Evolutionary conservation across 2,113 vertebrate genomes (phyloP).

Genomic region (Vanacampus margaritifer): DNA sequence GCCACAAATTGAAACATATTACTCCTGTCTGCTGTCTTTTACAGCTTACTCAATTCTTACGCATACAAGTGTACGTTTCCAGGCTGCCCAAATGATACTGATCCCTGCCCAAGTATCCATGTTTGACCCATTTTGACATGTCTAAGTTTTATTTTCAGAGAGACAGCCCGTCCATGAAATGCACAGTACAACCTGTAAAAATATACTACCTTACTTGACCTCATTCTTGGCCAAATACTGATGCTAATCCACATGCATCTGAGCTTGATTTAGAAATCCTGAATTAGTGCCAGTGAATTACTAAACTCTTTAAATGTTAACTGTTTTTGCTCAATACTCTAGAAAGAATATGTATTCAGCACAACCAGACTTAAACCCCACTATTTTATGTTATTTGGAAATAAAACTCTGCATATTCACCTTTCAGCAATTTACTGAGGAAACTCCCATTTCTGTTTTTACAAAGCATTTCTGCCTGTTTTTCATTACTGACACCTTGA

Average conservation of each 20-base stretch:
- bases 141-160: neutral
- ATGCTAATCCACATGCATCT: neutral
- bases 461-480: neutral
- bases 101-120: neutral
- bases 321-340: neutral
- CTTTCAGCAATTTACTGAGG: neutral
- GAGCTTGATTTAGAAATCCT: neutral
- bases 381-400: neutral
- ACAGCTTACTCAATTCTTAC: neutral
- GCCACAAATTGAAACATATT: neutral
- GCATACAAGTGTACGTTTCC: neutral
- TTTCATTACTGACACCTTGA: slow-evolving; percentile 13
- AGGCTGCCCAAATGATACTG: neutral
- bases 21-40: slow-evolving; percentile 4
- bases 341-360: neutral
- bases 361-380: too few relatives aligned
- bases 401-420: neutral
- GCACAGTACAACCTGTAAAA: neutral
- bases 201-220: neutral
- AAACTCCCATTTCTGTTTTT: neutral
- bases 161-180: neutral
- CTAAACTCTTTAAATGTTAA: neutral
- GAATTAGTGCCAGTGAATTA: neutral
- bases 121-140: neutral
- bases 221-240: neutral